Conservation (phyloP, 2,888 invertebrate genomes). For the Eutolmus rufibarbis region DNA sequence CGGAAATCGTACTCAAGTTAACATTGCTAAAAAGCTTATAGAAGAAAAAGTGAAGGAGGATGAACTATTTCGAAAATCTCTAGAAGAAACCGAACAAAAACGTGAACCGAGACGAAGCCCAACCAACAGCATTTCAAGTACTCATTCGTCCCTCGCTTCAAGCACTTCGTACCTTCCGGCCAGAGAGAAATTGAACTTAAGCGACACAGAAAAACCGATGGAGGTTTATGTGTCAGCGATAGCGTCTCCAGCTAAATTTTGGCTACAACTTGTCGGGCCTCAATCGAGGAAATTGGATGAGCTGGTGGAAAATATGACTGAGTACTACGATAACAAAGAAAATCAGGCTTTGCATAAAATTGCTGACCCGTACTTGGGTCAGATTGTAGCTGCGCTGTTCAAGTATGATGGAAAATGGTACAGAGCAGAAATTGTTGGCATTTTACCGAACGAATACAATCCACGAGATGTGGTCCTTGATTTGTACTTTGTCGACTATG, state of each 20-base stretch:
- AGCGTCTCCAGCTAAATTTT: constrained; percentile 80
- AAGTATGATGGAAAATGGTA: constrained; percentile 82
- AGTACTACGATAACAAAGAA: constrained; percentile 74
- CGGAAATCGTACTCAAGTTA: constrained; percentile 80
- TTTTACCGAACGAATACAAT: constrained; percentile 70
- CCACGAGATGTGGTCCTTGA: constrained; percentile 70
- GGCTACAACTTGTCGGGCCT: constrained; percentile 84
- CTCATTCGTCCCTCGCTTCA: constrained; percentile 61
- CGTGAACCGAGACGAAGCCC: constrained; percentile 66
- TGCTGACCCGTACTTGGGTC: constrained; percentile 70
- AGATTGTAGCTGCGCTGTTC: constrained; percentile 85
- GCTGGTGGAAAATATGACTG: constrained; percentile 82
- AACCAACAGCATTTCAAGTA: constrained; percentile 59
- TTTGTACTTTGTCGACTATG: constrained; percentile 87
- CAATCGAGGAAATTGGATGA: constrained; percentile 79
- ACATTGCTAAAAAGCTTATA: constrained; percentile 74
- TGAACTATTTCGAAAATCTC: constrained; percentile 63
- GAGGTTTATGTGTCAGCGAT: constrained; percentile 89
- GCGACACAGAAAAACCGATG: constrained; percentile 65
- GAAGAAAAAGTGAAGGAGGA: constrained; percentile 72
- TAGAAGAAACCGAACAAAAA: constrained; percentile 60
- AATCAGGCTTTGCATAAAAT: constrained; percentile 71
- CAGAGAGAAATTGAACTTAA: constrained; percentile 56
- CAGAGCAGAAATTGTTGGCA: constrained; percentile 70
- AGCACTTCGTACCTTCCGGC: constrained; percentile 54